phyloP scores from a whole-genome alignment of 2,888 invertebrate genomes.

The Craniophora ligustri region DNA sequence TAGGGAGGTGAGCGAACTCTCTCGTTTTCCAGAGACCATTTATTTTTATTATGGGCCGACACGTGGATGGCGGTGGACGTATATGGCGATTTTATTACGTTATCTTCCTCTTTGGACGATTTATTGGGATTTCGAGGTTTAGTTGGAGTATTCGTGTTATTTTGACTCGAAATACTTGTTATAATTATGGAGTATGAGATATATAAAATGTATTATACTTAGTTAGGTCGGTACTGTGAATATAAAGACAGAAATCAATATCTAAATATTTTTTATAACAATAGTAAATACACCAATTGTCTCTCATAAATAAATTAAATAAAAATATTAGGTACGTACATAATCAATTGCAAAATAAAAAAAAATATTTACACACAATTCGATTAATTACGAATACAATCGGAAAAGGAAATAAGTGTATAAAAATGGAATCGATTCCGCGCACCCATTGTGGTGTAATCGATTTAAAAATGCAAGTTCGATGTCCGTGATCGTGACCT shows the following conservation, averaged over 20 bases:
- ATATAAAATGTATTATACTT: conserved; percentile 7
- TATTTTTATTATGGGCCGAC: conserved; percentile 86
- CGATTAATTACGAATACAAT: conserved; percentile 67
- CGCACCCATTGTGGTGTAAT: conserved; percentile 73
- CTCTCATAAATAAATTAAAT: conserved; percentile 28
- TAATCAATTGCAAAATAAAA: conserved; percentile 42
- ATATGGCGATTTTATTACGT: conserved; percentile 78
- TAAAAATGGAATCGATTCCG: conserved; percentile 72
- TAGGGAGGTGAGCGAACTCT: conserved; percentile 88
- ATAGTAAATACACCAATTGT: too few species aligned
- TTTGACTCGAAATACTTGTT: conserved; percentile 22
- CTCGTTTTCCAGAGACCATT: conserved; percentile 83
- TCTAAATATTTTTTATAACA: too few species aligned
- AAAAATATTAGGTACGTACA: conserved; percentile 4
- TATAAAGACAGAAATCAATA: too few species aligned
- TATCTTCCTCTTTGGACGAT: conserved; percentile 73
- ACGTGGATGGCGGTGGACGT: conserved; percentile 77
- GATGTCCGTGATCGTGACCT: conserved; percentile 86
- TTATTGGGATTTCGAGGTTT: conserved; percentile 50
- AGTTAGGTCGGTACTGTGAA: too few species aligned
- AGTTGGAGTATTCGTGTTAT: conserved; percentile 36
- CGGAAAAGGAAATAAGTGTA: conserved; percentile 67
- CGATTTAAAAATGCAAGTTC: conserved; percentile 84
- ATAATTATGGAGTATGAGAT: conserved; percentile 19
- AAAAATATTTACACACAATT: conserved; percentile 76